Evolutionary conservation across 2,113 vertebrate genomes (phyloP), one percentile per base, ranked within the genome.

Genomic region (Calidris pugnax): DNA sequence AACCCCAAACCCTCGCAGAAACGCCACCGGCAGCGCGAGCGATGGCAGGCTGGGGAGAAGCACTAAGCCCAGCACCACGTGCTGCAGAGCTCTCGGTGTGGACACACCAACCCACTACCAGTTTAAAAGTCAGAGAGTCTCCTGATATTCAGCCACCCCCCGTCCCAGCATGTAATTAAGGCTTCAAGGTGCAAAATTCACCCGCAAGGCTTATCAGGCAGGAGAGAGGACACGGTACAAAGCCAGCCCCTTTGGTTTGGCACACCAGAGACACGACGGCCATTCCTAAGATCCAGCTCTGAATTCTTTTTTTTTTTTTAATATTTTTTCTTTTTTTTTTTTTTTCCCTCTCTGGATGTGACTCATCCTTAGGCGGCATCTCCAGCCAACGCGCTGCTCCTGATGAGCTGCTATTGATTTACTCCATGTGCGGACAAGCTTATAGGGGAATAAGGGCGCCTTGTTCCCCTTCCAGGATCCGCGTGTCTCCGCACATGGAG

Each of bases 331-430:
- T 51, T 56, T 24, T 9, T 24, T 47, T 47, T 47, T 47, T 47
- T 47, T 39, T 39, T 39, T 47, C 67, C 10, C 4, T 78, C 47
- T 62, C 64, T 81, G 56, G 26, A 43, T 67, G 47, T 93, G 89
- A 93, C 69, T 91, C 93, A 90, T 76, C 71, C 59, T 79, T 12
- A 56, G 56, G 77, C 10, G 0, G 81, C 85, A 82, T 47, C 74
- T 82, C 74, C 91, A 79, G 85, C 86, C 89, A 95, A 85, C 22
- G 2, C 3, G 14, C 57, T 32, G 72, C 91, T 94, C 80, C 80
- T 67, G 79, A 94, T 39, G 93, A 96, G 57, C 89, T 95, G 95
- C 81, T 76, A 63, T 74, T 94, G 94, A 95, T 95, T 89, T 68
- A 94, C 77, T 85, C 93, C 89, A 89, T 89, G 89, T 87, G 81